These are phyloP conservation scores for Drosophila koepferae DNA, from an alignment of 2,888 invertebrate species.

Conservation along the genomic window DNA sequence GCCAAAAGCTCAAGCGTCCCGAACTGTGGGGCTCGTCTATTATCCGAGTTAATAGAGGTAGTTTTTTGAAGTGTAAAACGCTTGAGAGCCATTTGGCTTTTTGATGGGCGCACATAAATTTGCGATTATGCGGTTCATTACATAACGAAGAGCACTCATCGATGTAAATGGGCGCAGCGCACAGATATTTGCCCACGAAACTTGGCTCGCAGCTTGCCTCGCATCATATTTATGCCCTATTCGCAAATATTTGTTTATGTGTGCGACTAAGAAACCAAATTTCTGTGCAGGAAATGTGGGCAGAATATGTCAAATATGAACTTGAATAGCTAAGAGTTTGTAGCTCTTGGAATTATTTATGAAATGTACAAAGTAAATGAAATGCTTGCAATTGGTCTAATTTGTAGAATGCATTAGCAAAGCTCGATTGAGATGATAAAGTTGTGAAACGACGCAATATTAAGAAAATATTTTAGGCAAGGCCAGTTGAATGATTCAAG, in stretches of 20 bases:
- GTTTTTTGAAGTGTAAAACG: conserved; percentile 63
- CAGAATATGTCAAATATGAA: conserved; percentile 1
- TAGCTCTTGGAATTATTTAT: background rate
- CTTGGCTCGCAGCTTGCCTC: background rate
- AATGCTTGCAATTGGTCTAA: background rate
- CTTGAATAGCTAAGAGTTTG: background rate
- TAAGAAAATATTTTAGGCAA: too few species aligned
- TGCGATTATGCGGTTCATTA: conserved; percentile 69
- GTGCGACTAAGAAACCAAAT: conserved; percentile 1
- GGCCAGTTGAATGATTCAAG: too few species aligned
- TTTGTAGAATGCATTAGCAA: background rate
- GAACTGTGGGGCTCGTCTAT: conserved; percentile 18
- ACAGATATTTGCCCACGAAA: background rate
- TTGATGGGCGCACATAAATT: conserved; percentile 67
- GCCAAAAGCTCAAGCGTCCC: conserved; percentile 16
- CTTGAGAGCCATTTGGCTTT: conserved; percentile 57
- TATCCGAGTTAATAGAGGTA: conserved; percentile 62
- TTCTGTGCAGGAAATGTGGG: background rate
- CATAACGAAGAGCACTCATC: conserved; percentile 44
- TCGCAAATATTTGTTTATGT: conserved; percentile 22
- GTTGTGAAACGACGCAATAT: too few species aligned
- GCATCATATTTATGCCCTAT: conserved; percentile 6
- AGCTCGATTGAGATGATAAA: too few species aligned
- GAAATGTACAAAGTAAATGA: background rate
- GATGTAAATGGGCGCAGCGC: conserved; percentile 21